phyloP scores from a whole-genome alignment of 2,797 vertebrate genomes.

The Molothrus ater region DNA sequence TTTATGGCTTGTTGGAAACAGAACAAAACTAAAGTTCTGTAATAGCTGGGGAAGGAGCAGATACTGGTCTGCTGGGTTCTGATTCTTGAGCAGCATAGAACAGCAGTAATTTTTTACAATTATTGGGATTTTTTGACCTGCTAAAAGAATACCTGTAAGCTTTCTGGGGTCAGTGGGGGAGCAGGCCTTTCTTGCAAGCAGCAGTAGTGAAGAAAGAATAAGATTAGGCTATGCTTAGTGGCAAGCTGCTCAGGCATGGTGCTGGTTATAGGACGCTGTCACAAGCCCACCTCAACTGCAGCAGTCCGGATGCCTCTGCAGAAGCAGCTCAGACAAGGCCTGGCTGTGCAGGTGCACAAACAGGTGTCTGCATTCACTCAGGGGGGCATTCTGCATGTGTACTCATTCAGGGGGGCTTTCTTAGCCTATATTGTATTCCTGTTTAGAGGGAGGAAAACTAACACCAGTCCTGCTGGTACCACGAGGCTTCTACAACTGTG shows the following conservation, averaged over 20 bases:
- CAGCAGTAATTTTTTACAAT: background rate
- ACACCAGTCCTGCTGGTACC: background rate
- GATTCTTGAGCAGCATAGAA: background rate
- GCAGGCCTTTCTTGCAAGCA: background rate
- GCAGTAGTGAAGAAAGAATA: background rate
- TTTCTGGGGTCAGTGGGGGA: background rate
- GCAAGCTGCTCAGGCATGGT: background rate
- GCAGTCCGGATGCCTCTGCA: background rate
- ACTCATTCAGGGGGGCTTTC: background rate
- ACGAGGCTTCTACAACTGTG: background rate
- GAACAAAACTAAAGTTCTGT: background rate
- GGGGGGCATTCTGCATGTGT: background rate
- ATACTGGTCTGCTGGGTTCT: background rate
- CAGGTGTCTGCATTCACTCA: accelerated
- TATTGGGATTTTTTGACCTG: background rate
- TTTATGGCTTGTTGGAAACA: background rate
- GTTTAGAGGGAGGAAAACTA: background rate
- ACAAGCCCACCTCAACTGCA: background rate
- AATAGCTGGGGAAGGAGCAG: background rate
- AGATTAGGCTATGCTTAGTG: background rate
- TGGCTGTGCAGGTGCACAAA: background rate
- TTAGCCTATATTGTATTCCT: background rate
- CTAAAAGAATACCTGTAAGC: background rate
- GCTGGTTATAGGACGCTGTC: background rate
- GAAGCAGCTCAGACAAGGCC: background rate